Evolutionary conservation across 2,888 invertebrate species (phyloP), one percentile per base, ranked within the genome.

Genomic region (Selenia dentaria): DNA sequence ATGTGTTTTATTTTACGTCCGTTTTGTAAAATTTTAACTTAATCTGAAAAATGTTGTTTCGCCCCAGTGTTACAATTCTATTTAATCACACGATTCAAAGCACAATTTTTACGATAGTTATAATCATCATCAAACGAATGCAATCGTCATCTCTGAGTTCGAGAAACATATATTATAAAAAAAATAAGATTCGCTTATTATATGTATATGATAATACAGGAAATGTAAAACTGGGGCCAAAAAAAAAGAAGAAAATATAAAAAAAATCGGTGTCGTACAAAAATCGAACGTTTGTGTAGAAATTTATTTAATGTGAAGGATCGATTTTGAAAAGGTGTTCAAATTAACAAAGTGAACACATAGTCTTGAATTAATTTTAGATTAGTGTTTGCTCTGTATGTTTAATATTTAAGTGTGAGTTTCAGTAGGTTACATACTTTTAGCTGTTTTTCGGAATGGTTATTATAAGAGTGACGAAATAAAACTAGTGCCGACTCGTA

Each of bases 401-500:
- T 36, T 24, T 32, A 11, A 27, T 32, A 20, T 33, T 9, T 37
- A 20, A 13, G 13, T 34, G 34, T 36, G 32, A 28, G 6, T 26
- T 34, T 20, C 25, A 11, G 14, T 40, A 37, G 16, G 16, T 2
- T 16, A 16, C 32, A 47, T 46, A 40, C 32, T 32, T 36, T 47
- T 35, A 34, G 29, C 39, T 29, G 10, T 34, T 26, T 24, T 31
- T 45, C 24, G 24, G 14, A 18, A n/a, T 20, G 2, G 16, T 16
- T 16, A 16, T 16, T 22, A 18, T 16, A 28, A 38, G 28, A 14
- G 38, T 18, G 12, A 34, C 11, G 8, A 11, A 32, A 9, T 6
- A 5, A 9, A 18, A 9, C 26, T 36, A 37, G 51, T 55, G 49
- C 47, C 47, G 47, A 37, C 41, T 49, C 40, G 51, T 47, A 57